Evolutionary conservation across 2,113 vertebrate species (phyloP), one percentile per base, ranked within the genome.

Genomic region (Podarcis muralis): DNA sequence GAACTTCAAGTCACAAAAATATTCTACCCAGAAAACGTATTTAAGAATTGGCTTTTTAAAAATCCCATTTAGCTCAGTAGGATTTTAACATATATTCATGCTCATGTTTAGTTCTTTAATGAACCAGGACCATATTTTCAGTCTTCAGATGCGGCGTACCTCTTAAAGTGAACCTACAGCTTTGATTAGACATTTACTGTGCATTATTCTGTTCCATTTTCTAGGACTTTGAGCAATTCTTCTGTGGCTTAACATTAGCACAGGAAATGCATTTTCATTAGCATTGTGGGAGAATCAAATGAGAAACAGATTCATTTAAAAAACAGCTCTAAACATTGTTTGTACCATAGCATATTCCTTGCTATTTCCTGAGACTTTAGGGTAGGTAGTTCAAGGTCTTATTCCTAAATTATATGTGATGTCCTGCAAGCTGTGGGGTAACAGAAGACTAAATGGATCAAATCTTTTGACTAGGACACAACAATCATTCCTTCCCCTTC

Each of bases 241-340:
- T 87, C 1, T 32, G 77, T 79, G 88, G 91, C 59, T 37, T 71
- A 78, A 90, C 89, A 76, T 0, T 86, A 76, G n/a, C 37, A 86
- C 89, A 91, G 85, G 65, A 71, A 93, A 89, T 15, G 81, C 22
- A 53, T 65, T 81, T 74, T 87, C 85, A 30, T 5, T 84, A 48
- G 48, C 37, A 80, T 87, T 84, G 66, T 32, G 66, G 65, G 86
- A 86, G 53, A 81, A 90, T 88, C 74, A 81, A 71, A 59, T 84
- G 40, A 62, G 53, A 85, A 8, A 48, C 43, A 59, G 15, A 3
- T 75, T 27, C 4, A 76, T 43, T 85, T 30, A n/a, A n/a, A 48
- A 65, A n/a, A 11, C 30, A 43, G 16, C 6, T 78, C 37, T 18
- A 30, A 82, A 85, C 78, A 81, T 72, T 18, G 20, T 4, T 84